phyloP scores from a whole-genome alignment of 2,888 invertebrate species.

The Heteropelma amictum region DNA sequence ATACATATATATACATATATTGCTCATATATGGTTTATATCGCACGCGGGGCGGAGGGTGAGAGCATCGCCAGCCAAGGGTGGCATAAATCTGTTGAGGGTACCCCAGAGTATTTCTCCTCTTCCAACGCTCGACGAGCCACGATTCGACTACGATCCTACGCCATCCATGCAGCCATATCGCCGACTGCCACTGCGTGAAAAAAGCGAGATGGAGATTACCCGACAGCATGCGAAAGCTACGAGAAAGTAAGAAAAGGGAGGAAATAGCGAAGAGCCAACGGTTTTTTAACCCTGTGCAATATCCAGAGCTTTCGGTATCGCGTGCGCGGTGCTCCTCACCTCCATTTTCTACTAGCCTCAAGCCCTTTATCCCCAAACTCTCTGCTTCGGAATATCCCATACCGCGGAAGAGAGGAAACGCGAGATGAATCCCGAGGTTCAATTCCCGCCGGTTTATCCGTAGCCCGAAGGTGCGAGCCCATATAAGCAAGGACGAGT shows the following conservation, averaged over 20 bases:
- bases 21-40: slow-evolving; percentile 8
- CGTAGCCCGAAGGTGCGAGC: slow-evolving; percentile 62
- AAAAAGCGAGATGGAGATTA: slow-evolving; percentile 46
- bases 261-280: slow-evolving; percentile 33
- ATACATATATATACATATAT: slow-evolving; percentile 20
- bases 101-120: slow-evolving; percentile 75
- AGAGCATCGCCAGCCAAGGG: slow-evolving; percentile 68
- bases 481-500: slow-evolving; percentile 56
- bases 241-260: slow-evolving; percentile 16
- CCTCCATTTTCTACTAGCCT: slow-evolving; percentile 34
- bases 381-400: slow-evolving; percentile 38
- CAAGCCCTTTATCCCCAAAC: slow-evolving; percentile 42
- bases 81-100: slow-evolving; percentile 76
- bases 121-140: slow-evolving; percentile 55
- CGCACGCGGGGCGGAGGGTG: slow-evolving; percentile 49
- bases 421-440: slow-evolving; percentile 73
- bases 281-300: slow-evolving; percentile 28
- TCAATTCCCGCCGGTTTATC: slow-evolving; percentile 75
- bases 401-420: slow-evolving; percentile 59
- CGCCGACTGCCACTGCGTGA: slow-evolving; percentile 35
- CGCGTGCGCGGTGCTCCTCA: slow-evolving; percentile 30
- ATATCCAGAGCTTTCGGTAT: slow-evolving; percentile 24
- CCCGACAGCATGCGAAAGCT: slow-evolving; percentile 38
- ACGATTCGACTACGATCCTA: slow-evolving; percentile 15
- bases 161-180: slow-evolving; percentile 41